These are phyloP conservation scores for Pocillopora damicornis DNA, from an alignment of 64 coral and sea anemone species.

Conservation along the genomic window DNA sequence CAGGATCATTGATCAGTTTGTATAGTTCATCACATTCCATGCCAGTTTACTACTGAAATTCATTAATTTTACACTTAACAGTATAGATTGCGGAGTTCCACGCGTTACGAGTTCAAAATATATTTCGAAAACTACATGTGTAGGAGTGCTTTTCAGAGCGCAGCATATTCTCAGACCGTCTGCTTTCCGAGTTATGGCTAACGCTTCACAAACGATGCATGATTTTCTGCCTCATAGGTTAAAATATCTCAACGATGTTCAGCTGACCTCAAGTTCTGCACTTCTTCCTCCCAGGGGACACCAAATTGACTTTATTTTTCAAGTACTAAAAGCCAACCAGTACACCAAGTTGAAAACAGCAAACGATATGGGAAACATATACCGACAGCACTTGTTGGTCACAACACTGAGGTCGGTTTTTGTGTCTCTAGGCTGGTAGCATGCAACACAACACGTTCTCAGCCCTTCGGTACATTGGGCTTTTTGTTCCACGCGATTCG, in stretches of 20 bases:
- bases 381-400: conserved; percentile 69
- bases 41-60: too few relatives aligned
- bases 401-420: conserved; percentile 43
- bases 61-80: too few relatives aligned
- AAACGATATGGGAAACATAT: conserved; percentile 60
- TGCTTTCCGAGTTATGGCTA: background rate
- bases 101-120: too few relatives aligned
- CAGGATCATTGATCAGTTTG: too few relatives aligned
- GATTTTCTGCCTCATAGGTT: background rate
- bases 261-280: background rate
- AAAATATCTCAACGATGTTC: background rate
- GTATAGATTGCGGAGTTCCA: too few relatives aligned
- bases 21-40: too few relatives aligned
- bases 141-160: too few relatives aligned
- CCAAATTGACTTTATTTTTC: background rate
- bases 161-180: too few relatives aligned
- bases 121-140: too few relatives aligned
- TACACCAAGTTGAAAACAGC: conserved; percentile 70
- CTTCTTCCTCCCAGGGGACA: background rate
- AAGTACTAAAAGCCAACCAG: conserved; percentile 58
- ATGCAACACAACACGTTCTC: conserved; percentile 36
- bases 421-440: background rate
- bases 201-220: background rate
- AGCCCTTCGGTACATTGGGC: background rate
- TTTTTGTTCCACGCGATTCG: conserved; percentile 14